phyloP scores from a whole-genome alignment of 2,797 vertebrate species.

The Apogon talboti region DNA sequence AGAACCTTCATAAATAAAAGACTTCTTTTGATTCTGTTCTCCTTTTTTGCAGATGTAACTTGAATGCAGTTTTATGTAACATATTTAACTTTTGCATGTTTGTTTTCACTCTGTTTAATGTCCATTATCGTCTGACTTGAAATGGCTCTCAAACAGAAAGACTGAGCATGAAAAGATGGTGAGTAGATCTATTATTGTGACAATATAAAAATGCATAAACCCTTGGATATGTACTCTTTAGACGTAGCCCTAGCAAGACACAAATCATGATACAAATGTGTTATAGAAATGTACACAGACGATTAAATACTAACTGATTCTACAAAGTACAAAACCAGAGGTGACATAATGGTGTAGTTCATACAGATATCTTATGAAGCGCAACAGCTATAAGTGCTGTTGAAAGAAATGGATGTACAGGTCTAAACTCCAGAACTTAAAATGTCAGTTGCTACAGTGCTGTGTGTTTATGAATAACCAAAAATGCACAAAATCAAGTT shows the following conservation, averaged over 20 bases:
- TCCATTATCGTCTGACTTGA: not conserved
- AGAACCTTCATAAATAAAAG: not conserved
- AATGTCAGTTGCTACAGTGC: too few relatives aligned
- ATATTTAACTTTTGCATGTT: not conserved
- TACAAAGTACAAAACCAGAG: not conserved
- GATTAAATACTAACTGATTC: slow-evolving; percentile 13
- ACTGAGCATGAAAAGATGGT: not conserved
- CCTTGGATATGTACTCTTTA: not conserved
- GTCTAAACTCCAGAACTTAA: too few relatives aligned
- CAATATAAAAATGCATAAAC: not conserved
- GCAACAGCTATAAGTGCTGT: slow-evolving; percentile 2
- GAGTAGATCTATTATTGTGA: too few relatives aligned
- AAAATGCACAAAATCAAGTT: too few relatives aligned
- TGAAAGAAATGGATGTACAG: not conserved
- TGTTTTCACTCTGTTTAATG: slow-evolving; percentile 2
- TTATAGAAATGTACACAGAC: slow-evolving; percentile 7
- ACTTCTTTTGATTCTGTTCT: slow-evolving; percentile 9
- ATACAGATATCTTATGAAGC: not conserved
- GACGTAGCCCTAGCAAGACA: not conserved
- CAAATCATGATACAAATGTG: not conserved
- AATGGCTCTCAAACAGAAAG: not conserved
- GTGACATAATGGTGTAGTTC: too few relatives aligned
- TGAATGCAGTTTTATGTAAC: not conserved
- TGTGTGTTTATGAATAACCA: too few relatives aligned
- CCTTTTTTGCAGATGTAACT: not conserved